A percentile compares a stretch with the other conserved stretches of the same genome.
These are phyloP conservation scores for Crenuchus spilurus DNA, from an alignment of 2,797 vertebrate species.

Conservation along the genomic window DNA sequence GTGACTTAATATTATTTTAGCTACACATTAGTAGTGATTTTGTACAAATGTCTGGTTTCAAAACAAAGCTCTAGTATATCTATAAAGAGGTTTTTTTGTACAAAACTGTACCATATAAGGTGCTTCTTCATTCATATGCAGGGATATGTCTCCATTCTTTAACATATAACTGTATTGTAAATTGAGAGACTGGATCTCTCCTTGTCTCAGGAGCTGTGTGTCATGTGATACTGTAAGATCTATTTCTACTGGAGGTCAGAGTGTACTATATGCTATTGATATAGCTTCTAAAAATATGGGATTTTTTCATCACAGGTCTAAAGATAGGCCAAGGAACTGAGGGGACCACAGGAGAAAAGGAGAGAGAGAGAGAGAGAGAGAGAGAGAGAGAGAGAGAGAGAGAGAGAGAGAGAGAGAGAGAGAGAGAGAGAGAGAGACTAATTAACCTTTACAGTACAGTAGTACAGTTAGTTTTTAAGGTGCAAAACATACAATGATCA, in stretches of 20 bases:
- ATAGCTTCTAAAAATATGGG: slow-evolving; percentile 58
- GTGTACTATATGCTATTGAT: slow-evolving; percentile 47
- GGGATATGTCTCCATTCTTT: too few species aligned
- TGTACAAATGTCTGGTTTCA: too few species aligned
- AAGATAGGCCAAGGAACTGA: slow-evolving; percentile 71
- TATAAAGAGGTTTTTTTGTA: too few species aligned
- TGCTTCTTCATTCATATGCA: too few species aligned
- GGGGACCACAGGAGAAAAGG: slow-evolving; percentile 47
- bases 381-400: neutral
- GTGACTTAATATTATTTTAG: too few species aligned
- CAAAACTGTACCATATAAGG: too few species aligned
- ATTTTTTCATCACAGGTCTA: slow-evolving; percentile 71
- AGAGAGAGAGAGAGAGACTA: neutral
- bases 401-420: neutral
- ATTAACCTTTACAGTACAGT: neutral
- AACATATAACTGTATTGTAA: too few species aligned
- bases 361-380: slow-evolving; percentile 34
- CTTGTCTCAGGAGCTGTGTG: slow-evolving; percentile 60
- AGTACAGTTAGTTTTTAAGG: too few species aligned
- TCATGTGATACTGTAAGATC: slow-evolving; percentile 65
- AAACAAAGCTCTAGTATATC: too few species aligned
- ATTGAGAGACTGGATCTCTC: neutral
- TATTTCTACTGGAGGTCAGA: slow-evolving; percentile 36
- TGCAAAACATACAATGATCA: too few species aligned
- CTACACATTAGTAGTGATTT: too few species aligned